Conservation (phyloP, 2,797 vertebrate species). For the Nannoperca australis region DNA sequence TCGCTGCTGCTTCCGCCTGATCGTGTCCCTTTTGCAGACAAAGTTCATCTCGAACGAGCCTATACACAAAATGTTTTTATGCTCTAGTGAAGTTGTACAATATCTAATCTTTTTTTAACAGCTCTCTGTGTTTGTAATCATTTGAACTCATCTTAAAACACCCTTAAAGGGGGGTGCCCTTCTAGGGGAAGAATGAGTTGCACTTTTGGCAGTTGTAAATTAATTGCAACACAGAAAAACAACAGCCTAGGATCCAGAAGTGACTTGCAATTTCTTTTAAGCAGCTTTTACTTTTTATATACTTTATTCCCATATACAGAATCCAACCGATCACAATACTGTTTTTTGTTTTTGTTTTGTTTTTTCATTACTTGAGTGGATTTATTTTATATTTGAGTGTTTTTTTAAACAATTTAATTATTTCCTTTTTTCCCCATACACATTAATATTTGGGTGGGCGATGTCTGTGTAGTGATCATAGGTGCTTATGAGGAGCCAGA, state of each 20-base stretch:
- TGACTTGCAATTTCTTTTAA: not conserved
- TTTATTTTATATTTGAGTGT: not conserved
- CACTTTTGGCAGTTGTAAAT: not conserved
- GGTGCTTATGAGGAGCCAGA: not conserved
- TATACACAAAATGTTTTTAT: slow-evolving; percentile 35
- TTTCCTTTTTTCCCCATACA: not conserved
- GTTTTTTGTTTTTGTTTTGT: not conserved
- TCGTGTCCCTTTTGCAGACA: too few species aligned
- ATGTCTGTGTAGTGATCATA: not conserved
- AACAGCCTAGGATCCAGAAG: not conserved
- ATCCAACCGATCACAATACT: not conserved
- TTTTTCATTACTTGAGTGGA: not conserved
- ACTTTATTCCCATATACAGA: not conserved
- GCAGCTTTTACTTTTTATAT: not conserved
- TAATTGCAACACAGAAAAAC: not conserved
- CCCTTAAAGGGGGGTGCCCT: too few species aligned
- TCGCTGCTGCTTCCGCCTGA: too few species aligned
- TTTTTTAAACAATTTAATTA: not conserved
- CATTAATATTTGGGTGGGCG: not conserved
- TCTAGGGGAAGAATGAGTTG: not conserved
- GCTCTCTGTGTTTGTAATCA: not conserved
- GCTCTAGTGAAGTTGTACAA: slow-evolving; percentile 13
- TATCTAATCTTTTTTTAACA: slow-evolving; percentile 13
- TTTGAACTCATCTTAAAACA: not conserved
- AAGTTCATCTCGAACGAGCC: too few species aligned